A percentile compares a stretch with the other conserved stretches of the same genome.
Evolutionary conservation across 2,888 invertebrate genomes (phyloP).

Genomic region (Netelia melanura): DNA sequence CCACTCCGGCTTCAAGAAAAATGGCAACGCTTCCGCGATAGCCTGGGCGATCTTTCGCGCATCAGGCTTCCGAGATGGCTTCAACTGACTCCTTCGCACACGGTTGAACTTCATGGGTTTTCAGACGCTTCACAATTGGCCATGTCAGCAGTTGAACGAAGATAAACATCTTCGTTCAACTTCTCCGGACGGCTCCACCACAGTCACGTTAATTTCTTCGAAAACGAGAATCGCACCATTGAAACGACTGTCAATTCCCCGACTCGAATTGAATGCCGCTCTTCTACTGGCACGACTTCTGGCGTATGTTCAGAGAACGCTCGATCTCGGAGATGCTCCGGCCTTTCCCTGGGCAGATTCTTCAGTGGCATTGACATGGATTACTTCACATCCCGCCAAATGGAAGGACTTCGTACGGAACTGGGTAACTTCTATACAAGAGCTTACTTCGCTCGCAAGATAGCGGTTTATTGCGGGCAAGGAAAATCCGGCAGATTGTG

Average conservation of each 20-base stretch:
- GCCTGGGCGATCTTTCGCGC: background rate
- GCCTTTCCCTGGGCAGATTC: constrained; percentile 48
- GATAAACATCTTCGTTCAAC: background rate
- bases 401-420: constrained; percentile 48
- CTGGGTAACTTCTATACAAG: constrained; percentile 12
- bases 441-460: background rate
- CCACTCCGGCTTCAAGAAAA: background rate
- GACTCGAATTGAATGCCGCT: no score
- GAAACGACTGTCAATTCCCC: constrained; percentile 8
- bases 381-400: constrained; percentile 11
- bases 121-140: constrained; percentile 38
- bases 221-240: constrained; percentile 61
- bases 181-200: background rate
- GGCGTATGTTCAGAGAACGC: constrained; percentile 9
- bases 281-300: no score
- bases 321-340: background rate
- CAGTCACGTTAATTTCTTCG: constrained; percentile 1
- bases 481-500: constrained; percentile 59
- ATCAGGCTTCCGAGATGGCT: constrained; percentile 24
- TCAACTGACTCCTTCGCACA: background rate
- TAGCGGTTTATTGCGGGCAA: constrained; percentile 34
- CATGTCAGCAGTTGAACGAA: constrained; percentile 23
- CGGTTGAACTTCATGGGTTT: constrained; percentile 20
- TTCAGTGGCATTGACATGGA: constrained; percentile 25
- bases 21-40: constrained; percentile 9